Evolutionary conservation across 2,797 vertebrate species (phyloP).

Genomic region (Micropoecilia bifurca): DNA sequence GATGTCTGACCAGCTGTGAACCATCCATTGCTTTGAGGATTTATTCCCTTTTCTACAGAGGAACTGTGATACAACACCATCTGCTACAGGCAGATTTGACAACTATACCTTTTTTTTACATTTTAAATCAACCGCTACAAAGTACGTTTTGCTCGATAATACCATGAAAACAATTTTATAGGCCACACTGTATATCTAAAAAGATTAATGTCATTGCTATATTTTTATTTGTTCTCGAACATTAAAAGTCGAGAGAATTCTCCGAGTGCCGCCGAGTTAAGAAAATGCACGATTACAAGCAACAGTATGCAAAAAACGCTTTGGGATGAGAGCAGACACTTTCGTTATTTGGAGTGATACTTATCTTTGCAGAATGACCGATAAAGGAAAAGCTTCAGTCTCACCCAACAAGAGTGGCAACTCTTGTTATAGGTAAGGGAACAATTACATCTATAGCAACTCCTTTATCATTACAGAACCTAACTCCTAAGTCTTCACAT

Average conservation of each 20-base stretch:
- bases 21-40: not conserved
- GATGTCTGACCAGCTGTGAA: not conserved
- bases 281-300: not conserved
- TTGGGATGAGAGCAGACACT: not conserved
- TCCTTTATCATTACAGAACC: not conserved
- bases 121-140: not conserved
- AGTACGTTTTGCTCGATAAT: not conserved
- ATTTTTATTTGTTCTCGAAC: not conserved
- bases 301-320: not conserved
- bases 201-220: not conserved
- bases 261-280: not conserved
- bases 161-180: not conserved
- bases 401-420: not conserved
- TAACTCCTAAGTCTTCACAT: slow-evolving; percentile 36
- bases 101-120: not conserved
- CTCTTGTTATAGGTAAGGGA: not conserved
- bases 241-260: not conserved
- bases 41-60: not conserved
- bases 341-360: not conserved
- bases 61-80: not conserved
- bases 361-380: not conserved
- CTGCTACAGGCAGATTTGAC: not conserved
- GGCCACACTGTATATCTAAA: no score
- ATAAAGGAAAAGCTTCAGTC: not conserved
- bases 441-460: not conserved